Base-by-base conservation (phyloP, 2,888 invertebrate species). In the Tinea semifulvella region DNA sequence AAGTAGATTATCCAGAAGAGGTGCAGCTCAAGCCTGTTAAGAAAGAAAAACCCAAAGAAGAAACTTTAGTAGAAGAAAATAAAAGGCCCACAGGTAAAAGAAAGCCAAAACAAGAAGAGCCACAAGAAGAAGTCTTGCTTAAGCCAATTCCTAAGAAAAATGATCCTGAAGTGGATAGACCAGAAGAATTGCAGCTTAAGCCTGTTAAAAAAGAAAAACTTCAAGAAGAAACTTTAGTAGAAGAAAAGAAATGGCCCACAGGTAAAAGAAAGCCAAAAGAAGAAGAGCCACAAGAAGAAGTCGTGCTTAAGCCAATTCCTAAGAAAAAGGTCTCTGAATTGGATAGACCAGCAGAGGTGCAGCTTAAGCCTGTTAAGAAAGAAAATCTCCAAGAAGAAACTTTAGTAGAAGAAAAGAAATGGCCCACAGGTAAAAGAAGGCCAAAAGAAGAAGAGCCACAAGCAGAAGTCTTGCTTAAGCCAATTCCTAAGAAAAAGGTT, bases 221-320 rank as follows among this genome's bases (percentile, higher is more conserved):
- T 11, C 56, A 56, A 63, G 8, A 7, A 22, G 63, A 65, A 39
- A 46, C 47, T 54, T 28, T 68, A 43, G 61, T 63, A 2, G 54
- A 68, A 36, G 66, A 69, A 46, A 58, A 61, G 2, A 54, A 58
- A 55, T 70, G 60, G 64, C 68, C 55, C 27, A 58, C 53, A 10
- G 73, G 71, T 1, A 66, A 61, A 45, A 66, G 63, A 45, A 60
- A 60, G 4, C 69, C 70, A 16, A 56, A 64, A 7, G 63, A 65
- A 44, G 66, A 76, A 53, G 65, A 51, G 57, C 63, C 56, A 54
- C 68, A 65, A 43, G 83, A 84, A 59, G 71, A 81, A 47, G 69
- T 84, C 0, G 58, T 63, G 17, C 62, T 85, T 0, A 84, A 85
- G 47, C 83, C 84, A 1, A 53, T 73, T 19, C 58, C 58, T 7